Evolutionary conservation across 2,797 vertebrate species (phyloP).

Genomic region (Sebastolobus alascanus): DNA sequence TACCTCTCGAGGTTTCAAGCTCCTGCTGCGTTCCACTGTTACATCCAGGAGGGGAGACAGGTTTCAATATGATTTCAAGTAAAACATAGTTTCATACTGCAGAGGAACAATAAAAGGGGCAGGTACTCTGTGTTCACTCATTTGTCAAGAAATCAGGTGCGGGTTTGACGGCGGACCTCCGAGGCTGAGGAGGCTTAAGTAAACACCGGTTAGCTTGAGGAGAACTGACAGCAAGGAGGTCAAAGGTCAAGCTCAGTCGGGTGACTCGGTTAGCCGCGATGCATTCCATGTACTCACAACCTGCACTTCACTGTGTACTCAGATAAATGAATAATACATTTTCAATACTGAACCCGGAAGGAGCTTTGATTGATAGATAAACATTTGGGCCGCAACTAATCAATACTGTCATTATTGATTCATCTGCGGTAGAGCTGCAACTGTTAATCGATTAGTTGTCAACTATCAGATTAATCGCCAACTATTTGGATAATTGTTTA

Average conservation of each 20-base stretch:
- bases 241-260: conserved; percentile 52
- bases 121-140: conserved; percentile 7
- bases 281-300: conserved; percentile 41
- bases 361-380: conserved; percentile 1
- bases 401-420: background rate
- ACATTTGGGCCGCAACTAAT: background rate
- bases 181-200: conserved; percentile 35
- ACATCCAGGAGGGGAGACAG: background rate
- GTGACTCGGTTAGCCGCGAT: conserved; percentile 33
- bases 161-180: conserved; percentile 21
- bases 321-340: background rate
- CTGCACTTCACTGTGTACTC: background rate
- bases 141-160: conserved; percentile 33
- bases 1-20: conserved; percentile 40
- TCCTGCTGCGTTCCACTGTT: conserved; percentile 21
- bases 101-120: background rate
- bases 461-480: background rate
- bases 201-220: conserved; percentile 45
- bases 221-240: conserved; percentile 51
- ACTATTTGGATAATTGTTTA: background rate
- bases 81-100: background rate
- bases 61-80: conserved; percentile 1
- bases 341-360: background rate
- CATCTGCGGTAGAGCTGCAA: background rate
- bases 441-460: background rate